Conservation (phyloP, 2,888 invertebrate genomes). For the Eilema depressum region DNA sequence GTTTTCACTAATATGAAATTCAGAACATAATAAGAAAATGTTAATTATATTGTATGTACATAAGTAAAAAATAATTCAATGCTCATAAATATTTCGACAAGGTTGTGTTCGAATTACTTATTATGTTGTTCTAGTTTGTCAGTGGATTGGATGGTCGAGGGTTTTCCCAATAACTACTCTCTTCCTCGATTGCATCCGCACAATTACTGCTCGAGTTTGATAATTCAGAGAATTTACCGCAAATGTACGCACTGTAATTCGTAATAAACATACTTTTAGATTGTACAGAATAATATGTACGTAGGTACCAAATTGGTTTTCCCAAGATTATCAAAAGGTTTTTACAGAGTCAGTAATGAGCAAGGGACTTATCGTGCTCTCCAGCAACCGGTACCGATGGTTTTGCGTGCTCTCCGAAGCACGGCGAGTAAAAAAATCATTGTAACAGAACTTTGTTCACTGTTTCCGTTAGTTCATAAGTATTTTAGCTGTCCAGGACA, state of each 20-base stretch:
- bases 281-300: background rate
- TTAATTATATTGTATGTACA: too few species aligned
- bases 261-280: background rate
- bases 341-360: background rate
- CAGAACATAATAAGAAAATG: too few species aligned
- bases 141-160: conserved; percentile 12
- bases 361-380: too few species aligned
- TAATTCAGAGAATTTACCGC: background rate
- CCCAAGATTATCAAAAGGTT: background rate
- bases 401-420: too few species aligned
- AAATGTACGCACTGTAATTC: too few species aligned
- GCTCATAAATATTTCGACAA: too few species aligned
- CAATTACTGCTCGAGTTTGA: conserved; percentile 5
- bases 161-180: conserved; percentile 28
- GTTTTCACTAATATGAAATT: too few species aligned
- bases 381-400: too few species aligned
- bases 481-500: background rate
- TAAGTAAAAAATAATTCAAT: too few species aligned
- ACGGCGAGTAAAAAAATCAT: too few species aligned
- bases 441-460: too few species aligned
- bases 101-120: background rate
- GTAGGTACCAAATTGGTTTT: background rate
- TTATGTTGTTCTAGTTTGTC: background rate
- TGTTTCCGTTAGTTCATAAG: background rate
- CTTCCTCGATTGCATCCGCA: conserved; percentile 24